Conservation (phyloP, 1,140 invertebrate species). For the Batillaria attramentaria region DNA sequence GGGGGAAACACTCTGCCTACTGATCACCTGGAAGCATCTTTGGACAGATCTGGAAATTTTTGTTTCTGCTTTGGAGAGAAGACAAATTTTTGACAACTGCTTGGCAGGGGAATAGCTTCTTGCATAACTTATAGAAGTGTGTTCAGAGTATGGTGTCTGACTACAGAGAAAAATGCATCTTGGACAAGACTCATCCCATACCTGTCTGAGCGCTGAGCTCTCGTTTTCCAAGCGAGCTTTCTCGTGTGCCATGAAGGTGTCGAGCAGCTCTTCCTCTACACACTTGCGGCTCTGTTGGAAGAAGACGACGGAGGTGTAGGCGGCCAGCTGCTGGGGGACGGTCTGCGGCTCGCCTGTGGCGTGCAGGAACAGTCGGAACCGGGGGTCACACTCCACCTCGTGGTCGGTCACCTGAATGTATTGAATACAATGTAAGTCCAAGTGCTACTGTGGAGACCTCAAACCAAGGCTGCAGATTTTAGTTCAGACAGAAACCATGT, state of each 20-base stretch:
- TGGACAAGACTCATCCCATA: too few relatives aligned
- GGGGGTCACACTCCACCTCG: constrained; percentile 71
- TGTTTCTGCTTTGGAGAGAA: too few relatives aligned
- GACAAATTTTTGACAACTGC: too few relatives aligned
- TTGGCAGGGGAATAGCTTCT: too few relatives aligned
- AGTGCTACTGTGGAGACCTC: background rate
- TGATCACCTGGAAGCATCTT: too few relatives aligned
- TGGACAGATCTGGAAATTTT: too few relatives aligned
- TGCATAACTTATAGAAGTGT: too few relatives aligned
- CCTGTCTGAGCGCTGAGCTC: constrained; percentile 62
- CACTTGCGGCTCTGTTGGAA: constrained; percentile 63
- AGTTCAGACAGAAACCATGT: background rate
- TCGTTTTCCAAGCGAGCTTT: constrained; percentile 70
- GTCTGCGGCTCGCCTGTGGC: constrained; percentile 65
- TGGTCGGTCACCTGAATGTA: constrained; percentile 67
- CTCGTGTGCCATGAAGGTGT: constrained; percentile 67
- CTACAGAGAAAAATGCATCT: too few relatives aligned
- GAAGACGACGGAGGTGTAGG: constrained; percentile 65
- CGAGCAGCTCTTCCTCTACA: constrained; percentile 68
- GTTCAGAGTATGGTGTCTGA: too few relatives aligned
- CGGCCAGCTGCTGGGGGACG: constrained; percentile 66
- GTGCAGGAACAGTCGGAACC: constrained; percentile 70
- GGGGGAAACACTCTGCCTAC: too few relatives aligned
- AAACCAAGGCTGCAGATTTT: background rate
- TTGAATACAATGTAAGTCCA: background rate